Percentiles rank a stretch among this genome's conserved stretches.
Conservation (phyloP, 2,113 vertebrate species). For the Menura novaehollandiae region DNA sequence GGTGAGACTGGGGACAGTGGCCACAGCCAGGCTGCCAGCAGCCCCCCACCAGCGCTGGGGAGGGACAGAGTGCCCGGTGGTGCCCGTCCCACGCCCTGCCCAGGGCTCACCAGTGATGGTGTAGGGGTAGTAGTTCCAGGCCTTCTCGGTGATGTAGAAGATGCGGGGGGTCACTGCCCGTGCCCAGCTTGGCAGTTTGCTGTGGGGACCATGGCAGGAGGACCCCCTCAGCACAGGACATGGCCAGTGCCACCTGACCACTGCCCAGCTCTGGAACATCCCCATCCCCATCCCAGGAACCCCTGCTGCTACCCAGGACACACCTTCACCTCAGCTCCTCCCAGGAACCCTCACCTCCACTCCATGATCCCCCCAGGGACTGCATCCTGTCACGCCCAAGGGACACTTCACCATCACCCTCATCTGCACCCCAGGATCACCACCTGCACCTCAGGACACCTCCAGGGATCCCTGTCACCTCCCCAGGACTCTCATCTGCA, state of each 20-base stretch:
- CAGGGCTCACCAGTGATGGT: slow-evolving; percentile 70
- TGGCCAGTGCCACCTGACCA: background rate
- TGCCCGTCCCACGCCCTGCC: rapidly evolving
- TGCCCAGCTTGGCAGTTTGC: slow-evolving; percentile 76
- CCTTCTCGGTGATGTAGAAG: slow-evolving; percentile 77
- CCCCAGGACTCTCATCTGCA: background rate
- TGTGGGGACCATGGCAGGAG: background rate
- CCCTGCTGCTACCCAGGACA: background rate
- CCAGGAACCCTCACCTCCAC: too few species aligned
- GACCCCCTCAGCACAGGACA: background rate
- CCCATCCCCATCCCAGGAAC: background rate
- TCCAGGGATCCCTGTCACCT: too few species aligned
- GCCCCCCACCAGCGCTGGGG: rapidly evolving
- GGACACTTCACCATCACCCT: too few species aligned
- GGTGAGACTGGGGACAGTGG: background rate
- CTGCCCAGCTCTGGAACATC: background rate
- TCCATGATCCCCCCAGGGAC: too few species aligned
- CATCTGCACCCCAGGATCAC: too few species aligned
- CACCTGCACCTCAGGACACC: too few species aligned
- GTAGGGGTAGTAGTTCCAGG: slow-evolving; percentile 79
- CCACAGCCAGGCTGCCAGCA: rapidly evolving
- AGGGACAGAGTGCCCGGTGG: rapidly evolving
- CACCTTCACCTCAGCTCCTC: background rate
- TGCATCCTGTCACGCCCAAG: too few species aligned
- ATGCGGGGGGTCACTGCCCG: slow-evolving; percentile 72